These are phyloP conservation scores for Carduelis carduelis DNA, from an alignment of 2,797 vertebrate species.

Conservation along the genomic window DNA sequence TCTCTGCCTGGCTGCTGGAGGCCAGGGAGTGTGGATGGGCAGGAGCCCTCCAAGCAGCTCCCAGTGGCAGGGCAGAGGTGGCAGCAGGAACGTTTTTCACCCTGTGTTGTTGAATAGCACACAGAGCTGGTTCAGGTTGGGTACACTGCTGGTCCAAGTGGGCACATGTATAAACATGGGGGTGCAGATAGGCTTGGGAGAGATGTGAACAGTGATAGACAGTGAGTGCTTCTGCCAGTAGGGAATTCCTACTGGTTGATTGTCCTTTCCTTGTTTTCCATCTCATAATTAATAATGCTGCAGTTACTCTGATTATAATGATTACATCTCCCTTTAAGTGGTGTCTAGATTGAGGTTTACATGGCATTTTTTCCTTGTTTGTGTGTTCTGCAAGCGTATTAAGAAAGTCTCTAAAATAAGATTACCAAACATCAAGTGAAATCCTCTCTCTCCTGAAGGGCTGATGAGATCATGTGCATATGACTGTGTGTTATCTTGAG, in stretches of 20 bases:
- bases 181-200: background rate
- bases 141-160: accelerated
- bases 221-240: background rate
- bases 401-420: conserved; percentile 19
- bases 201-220: accelerated
- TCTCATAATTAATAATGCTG: background rate
- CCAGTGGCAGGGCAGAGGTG: accelerated
- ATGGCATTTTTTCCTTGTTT: background rate
- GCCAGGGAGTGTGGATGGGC: background rate
- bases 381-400: conserved; percentile 20
- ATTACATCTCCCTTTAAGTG: conserved; percentile 4
- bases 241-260: background rate
- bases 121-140: background rate
- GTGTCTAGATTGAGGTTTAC: background rate
- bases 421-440: conserved; percentile 23
- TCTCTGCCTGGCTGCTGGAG: background rate
- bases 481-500: conserved; percentile 43
- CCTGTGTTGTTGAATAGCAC: background rate
- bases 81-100: background rate
- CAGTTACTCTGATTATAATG: background rate
- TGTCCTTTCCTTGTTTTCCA: background rate
- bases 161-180: accelerated
- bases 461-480: conserved; percentile 41
- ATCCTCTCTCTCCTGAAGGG: conserved; percentile 41
- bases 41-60: background rate